A percentile compares a stretch with the other conserved stretches of the same genome.
phyloP scores from a whole-genome alignment of 2,113 vertebrate genomes.

The Deroptyus accipitrinus region DNA sequence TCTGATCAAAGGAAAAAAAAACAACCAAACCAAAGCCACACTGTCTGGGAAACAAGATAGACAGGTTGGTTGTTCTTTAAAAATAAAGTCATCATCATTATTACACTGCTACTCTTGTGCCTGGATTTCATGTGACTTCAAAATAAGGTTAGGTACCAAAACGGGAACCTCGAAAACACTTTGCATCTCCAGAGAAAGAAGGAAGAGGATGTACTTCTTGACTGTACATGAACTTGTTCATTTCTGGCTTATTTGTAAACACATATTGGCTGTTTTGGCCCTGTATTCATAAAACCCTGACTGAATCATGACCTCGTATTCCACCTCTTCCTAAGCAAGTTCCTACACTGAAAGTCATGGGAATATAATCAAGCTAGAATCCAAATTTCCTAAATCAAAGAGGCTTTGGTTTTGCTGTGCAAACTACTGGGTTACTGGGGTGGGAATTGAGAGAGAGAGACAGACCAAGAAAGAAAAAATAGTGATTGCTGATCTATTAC shows the following conservation, averaged over 20 bases:
- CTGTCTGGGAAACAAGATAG: background rate
- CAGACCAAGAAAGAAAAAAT: background rate
- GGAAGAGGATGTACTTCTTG: too few relatives aligned
- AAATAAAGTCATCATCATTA: background rate
- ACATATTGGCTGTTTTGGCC: background rate
- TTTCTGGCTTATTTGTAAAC: background rate
- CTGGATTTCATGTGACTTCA: background rate
- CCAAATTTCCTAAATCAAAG: background rate
- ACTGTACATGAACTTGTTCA: background rate
- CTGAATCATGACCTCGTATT: background rate
- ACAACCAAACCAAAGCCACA: background rate
- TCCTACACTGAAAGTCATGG: background rate
- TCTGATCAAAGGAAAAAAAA: background rate
- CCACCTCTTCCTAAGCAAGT: background rate
- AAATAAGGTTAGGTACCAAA: background rate
- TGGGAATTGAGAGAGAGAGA: background rate
- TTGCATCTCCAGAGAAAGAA: background rate
- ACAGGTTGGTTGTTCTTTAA: background rate
- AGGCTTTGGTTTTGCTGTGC: background rate
- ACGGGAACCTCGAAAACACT: background rate
- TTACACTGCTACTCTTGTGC: background rate
- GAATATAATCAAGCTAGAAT: background rate
- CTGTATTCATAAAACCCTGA: background rate
- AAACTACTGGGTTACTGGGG: background rate
- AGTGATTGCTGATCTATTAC: background rate